Base-by-base conservation (phyloP, 1,140 invertebrate genomes). In the Rhyacophila brunnea region DNA sequence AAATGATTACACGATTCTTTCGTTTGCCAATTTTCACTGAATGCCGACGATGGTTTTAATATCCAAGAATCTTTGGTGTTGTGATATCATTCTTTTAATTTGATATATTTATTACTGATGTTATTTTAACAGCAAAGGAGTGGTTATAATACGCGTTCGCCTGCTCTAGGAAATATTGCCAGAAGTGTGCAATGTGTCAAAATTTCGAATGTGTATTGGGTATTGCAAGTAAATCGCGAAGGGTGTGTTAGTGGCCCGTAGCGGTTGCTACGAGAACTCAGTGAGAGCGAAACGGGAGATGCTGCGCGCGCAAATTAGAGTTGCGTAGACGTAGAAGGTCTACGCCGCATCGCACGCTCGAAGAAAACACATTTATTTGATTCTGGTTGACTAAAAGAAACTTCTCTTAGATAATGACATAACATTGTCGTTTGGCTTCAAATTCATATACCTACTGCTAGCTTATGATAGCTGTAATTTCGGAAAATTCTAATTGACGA, bases 41-140 rank as follows among this genome's bases (percentile, higher is more conserved):
- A 17, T 14, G 9, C 11, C 40, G 40, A 15, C 9, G 2, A 7
- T 32, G 15, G n/a, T 14, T 15, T 19, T 28, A 28, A 28, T 9
- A 28, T 28, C 7, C 3, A 10, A 44, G 28, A 14, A 32, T 13
- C 7, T 15, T 28, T 19, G 19, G 20, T 15, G 17, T n/a, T n/a
- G 34, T 11, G 43, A 14, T n/a, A 3, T 43, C 44, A 43, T 32
- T 4, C n/a, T 42, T 10, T 20, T 38, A 28, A 28, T 53, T 51
- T 43, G 15, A 53, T 13, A 32, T 53, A n/a, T n/a, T n/a, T 36
- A 34, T 32, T 18, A 35, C 4, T 13, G 38, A 43, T 53, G 23
- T 28, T 44, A 10, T 14, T 42, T 14, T 14, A 28, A 53, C 50
- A 53, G 50, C 50, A 53, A 53, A 53, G 50, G 50, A 53, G 50